These are phyloP conservation scores for Myocastor coypus DNA, from an alignment of 2,113 vertebrate genomes.

Conservation along the genomic window DNA sequence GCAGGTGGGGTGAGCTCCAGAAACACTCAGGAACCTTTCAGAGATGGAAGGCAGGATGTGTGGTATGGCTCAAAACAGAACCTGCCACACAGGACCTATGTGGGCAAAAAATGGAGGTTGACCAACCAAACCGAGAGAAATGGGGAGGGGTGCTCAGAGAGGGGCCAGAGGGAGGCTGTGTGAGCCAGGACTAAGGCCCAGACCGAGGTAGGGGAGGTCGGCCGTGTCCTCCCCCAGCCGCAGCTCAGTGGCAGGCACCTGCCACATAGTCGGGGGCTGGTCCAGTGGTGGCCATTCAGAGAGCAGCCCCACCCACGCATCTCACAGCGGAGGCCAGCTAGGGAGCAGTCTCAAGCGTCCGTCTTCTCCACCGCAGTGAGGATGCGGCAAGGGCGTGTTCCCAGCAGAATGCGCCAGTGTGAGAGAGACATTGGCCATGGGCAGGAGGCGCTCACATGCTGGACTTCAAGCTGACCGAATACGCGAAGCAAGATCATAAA, in stretches of 20 bases:
- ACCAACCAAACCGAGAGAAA: background rate
- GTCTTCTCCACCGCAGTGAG: background rate
- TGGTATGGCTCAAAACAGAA: background rate
- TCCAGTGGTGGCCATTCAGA: background rate
- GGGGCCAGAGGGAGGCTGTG: background rate
- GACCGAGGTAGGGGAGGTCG: background rate
- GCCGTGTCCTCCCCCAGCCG: too few relatives aligned
- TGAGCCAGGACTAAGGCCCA: background rate
- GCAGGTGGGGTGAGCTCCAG: background rate
- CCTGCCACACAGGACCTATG: background rate
- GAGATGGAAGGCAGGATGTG: background rate
- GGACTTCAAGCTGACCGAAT: background rate
- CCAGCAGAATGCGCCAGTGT: background rate
- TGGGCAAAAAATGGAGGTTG: background rate
- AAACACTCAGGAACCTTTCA: background rate
- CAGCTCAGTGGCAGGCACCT: too few relatives aligned
- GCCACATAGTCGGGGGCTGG: too few relatives aligned
- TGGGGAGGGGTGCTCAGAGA: background rate
- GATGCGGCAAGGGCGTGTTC: background rate
- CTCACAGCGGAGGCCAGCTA: background rate
- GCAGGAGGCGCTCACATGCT: background rate
- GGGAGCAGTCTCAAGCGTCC: background rate
- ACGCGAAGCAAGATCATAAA: background rate
- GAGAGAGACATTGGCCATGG: too few relatives aligned
- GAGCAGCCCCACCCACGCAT: background rate